Evolutionary conservation across 2,113 vertebrate genomes (phyloP).

Genomic region (Polypterus senegalus): DNA sequence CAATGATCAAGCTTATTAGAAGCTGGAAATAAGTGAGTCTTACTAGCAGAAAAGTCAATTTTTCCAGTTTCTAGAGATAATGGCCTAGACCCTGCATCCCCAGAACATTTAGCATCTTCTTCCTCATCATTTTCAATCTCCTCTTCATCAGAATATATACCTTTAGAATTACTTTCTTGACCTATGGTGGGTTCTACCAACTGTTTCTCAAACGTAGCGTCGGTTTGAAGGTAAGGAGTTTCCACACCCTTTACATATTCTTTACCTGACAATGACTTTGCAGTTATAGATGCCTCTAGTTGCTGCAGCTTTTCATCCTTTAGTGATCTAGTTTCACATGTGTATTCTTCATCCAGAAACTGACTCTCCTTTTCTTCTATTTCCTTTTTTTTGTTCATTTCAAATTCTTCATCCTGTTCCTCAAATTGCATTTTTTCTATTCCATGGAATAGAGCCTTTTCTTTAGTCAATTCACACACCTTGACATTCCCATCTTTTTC

Average conservation of each 20-base stretch:
- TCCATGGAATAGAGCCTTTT: constrained; percentile 62
- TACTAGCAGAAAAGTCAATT: constrained; percentile 23
- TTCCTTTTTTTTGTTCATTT: constrained; percentile 41
- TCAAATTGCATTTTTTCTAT: constrained; percentile 47
- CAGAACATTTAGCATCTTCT: constrained; percentile 24
- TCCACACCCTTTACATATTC: constrained; percentile 16
- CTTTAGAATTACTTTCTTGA: constrained; percentile 28
- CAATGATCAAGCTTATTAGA: constrained; percentile 10
- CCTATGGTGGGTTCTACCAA: constrained; percentile 20
- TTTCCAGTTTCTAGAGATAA: constrained; percentile 31
- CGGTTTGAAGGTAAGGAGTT: constrained; percentile 16
- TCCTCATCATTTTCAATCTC: constrained; percentile 38
- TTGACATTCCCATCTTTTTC: constrained; percentile 27
- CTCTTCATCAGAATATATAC: constrained; percentile 40
- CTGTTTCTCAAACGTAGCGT: constrained; percentile 26
- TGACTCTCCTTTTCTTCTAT: constrained; percentile 74
- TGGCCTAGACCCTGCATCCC: constrained; percentile 20
- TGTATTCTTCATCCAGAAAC: constrained; percentile 72
- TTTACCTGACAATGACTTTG: constrained; percentile 19
- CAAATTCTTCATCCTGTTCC: constrained; percentile 36
- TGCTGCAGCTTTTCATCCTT: constrained; percentile 22
- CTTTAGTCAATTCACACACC: constrained; percentile 40
- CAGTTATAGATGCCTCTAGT: constrained; percentile 10
- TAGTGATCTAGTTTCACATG: constrained; percentile 38
- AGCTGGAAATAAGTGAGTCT: constrained; percentile 11